A percentile compares a stretch with the other conserved stretches of the same genome.
phyloP scores from a whole-genome alignment of 2,797 vertebrate genomes.

The Carduelis carduelis region DNA sequence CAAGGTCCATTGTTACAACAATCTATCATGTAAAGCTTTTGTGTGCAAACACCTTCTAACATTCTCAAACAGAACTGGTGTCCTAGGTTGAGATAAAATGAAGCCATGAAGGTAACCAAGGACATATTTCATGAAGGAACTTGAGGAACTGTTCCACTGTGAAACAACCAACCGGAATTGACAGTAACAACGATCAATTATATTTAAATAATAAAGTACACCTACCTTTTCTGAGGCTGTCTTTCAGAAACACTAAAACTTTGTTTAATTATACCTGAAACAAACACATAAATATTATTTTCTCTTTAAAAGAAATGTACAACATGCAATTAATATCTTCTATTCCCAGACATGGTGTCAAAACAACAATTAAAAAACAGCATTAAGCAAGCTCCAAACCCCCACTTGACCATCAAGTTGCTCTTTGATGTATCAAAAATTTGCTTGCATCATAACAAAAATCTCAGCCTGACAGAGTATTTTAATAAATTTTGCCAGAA shows the following conservation, averaged over 20 bases:
- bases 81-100: neutral
- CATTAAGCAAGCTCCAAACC: neutral
- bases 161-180: neutral
- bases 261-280: slow-evolving; percentile 71
- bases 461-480: neutral
- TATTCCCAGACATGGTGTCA: neutral
- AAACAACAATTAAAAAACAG: neutral
- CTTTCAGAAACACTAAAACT: slow-evolving; percentile 72
- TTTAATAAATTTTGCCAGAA: neutral
- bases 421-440: neutral
- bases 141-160: neutral
- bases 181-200: neutral
- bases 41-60: neutral
- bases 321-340: neutral
- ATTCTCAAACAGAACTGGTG: neutral
- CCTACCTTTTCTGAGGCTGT: slow-evolving; percentile 66
- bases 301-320: neutral
- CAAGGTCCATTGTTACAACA: neutral
- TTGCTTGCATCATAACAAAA: neutral
- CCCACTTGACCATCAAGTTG: neutral
- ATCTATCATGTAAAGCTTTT: neutral
- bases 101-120: neutral
- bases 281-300: neutral
- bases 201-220: neutral
- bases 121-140: neutral